These are phyloP conservation scores for Pristiophorus japonicus DNA, from an alignment of 2,113 vertebrate genomes.

Conservation along the genomic window DNA sequence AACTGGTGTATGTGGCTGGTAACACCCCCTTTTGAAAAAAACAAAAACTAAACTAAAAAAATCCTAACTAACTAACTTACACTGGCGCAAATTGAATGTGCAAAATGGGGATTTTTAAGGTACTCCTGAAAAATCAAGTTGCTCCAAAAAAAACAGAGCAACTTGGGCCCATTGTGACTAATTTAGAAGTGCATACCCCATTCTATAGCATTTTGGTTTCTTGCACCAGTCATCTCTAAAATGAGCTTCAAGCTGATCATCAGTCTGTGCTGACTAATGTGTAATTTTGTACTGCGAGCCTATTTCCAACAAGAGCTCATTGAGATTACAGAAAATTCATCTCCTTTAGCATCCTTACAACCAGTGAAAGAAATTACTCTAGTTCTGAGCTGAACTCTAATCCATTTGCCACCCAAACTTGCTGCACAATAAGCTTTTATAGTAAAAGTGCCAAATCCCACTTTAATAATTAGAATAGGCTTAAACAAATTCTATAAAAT, in stretches of 20 bases:
- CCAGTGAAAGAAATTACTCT: background rate
- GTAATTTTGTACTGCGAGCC: background rate
- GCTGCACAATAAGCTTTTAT: background rate
- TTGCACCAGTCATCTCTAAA: background rate
- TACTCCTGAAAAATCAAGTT: too few species aligned
- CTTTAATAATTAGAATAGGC: background rate
- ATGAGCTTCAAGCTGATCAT: background rate
- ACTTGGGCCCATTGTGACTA: too few species aligned
- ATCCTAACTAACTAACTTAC: too few species aligned
- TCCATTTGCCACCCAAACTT: background rate
- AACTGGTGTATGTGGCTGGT: too few species aligned
- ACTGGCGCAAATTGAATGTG: too few species aligned
- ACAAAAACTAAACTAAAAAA: too few species aligned
- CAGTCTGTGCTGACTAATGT: background rate
- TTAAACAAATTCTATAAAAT: background rate
- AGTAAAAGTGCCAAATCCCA: background rate
- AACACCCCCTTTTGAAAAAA: too few species aligned
- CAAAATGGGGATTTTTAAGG: too few species aligned
- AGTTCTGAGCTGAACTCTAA: background rate
- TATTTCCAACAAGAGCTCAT: background rate
- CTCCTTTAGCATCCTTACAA: background rate
- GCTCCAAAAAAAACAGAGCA: too few species aligned
- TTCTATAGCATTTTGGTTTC: background rate
- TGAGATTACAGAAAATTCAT: background rate
- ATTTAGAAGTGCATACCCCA: background rate